Evolutionary conservation across 2,797 vertebrate species (phyloP).

Genomic region (Gorsachius magnificus): DNA sequence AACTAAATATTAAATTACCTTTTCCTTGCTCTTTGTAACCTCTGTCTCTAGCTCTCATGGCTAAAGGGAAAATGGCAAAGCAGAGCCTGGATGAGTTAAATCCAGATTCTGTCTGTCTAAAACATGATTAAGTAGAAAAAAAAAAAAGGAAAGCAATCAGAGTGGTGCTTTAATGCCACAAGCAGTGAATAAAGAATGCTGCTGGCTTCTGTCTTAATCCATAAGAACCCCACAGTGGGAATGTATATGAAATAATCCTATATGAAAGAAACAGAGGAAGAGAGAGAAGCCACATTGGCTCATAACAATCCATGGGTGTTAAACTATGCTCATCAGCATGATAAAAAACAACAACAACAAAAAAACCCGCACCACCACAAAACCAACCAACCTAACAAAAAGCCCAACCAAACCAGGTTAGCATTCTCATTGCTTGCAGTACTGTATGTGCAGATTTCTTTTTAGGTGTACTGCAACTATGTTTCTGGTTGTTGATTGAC

Average conservation of each 20-base stretch:
- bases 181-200: not conserved
- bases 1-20: constrained; percentile 37
- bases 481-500: not conserved
- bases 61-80: not conserved
- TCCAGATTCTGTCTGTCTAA: constrained; percentile 20
- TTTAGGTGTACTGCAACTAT: not conserved
- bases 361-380: not conserved
- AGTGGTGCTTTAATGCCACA: constrained; percentile 40
- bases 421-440: not conserved
- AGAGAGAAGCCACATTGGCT: not conserved
- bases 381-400: not conserved
- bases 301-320: not conserved
- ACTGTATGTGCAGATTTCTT: not conserved
- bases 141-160: constrained; percentile 14
- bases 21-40: constrained; percentile 20
- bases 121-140: constrained; percentile 32
- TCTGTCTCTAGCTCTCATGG: not conserved
- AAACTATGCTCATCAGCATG: not conserved
- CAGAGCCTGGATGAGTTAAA: not conserved
- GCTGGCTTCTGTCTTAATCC: constrained; percentile 53
- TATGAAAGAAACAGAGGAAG: constrained; percentile 17
- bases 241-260: constrained; percentile 37
- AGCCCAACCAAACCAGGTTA: not conserved
- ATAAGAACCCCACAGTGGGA: not conserved
- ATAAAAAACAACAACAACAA: not conserved